A percentile compares a stretch with the other conserved stretches of the same genome.
phyloP scores from a whole-genome alignment of 2,888 invertebrate genomes.

The Hirtodrosophila duncani region DNA sequence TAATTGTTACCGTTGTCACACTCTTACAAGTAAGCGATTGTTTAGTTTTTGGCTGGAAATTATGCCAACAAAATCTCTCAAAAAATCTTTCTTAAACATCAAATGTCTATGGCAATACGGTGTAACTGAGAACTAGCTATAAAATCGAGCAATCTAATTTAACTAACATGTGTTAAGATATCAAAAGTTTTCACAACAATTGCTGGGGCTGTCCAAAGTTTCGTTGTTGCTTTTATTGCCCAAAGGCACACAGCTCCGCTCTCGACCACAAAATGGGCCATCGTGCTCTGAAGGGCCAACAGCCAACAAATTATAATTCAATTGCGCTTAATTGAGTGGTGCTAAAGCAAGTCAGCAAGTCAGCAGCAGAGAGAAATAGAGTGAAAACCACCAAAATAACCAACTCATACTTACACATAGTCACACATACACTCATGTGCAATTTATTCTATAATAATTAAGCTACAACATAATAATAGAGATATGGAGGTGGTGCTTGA shows the following conservation, averaged over 20 bases:
- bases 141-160: too few relatives aligned
- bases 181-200: too few relatives aligned
- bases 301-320: constrained; percentile 58
- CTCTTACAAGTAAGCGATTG: too few relatives aligned
- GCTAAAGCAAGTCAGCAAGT: constrained; percentile 2
- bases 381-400: constrained; percentile 39
- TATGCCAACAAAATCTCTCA: too few relatives aligned
- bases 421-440: constrained; percentile 38
- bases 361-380: background rate
- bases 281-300: constrained; percentile 19
- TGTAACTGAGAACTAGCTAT: too few relatives aligned
- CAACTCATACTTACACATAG: constrained; percentile 17
- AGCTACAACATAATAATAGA: constrained; percentile 17
- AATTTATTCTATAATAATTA: constrained; percentile 53
- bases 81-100: too few relatives aligned
- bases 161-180: too few relatives aligned
- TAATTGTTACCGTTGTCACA: too few relatives aligned
- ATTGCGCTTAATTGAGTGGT: constrained; percentile 63
- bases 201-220: too few relatives aligned
- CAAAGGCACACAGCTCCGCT: background rate
- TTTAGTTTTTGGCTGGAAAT: too few relatives aligned
- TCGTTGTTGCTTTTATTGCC: too few relatives aligned
- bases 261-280: constrained; percentile 17
- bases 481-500: background rate
- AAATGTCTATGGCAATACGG: too few relatives aligned